Base-by-base conservation (phyloP, 2,113 vertebrate genomes). In the Callipepla californica region DNA sequence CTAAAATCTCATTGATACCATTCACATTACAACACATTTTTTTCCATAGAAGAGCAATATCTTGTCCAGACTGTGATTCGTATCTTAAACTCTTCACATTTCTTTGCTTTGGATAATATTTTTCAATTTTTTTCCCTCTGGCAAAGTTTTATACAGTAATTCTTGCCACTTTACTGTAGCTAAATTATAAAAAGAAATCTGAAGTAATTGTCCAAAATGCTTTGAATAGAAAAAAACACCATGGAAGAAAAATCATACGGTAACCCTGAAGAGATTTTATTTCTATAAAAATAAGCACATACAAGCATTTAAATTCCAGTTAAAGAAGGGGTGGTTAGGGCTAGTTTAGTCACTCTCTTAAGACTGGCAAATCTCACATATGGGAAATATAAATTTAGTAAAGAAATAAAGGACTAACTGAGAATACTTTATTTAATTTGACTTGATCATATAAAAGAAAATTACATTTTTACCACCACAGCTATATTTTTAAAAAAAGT, bases 381-480 rank as follows among this genome's bases (percentile, higher is more conserved):
- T 68, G 79, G 72, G 78, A 95, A 63, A 67, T 80, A 78, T 96
- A 83, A 91, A 94, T 83, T 47, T 83, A 22, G 17, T 61, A 73
- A 58, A 91, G 69, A 92, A 82, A 83, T 80, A 3, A 69, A 91
- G 57, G 61, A 44, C 62, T 65, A 84, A 86, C 42, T 91, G 58
- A 87, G 32, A 76, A n/a, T 47, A 87, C 81, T 92, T 92, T 58
- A 7, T 93, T 93, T 93, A 75, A 84, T 90, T 93, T 90, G 22
- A 89, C 40, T 53, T 77, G 51, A 91, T 34, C n/a, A 20, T 63
- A 74, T 63, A 91, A 89, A 91, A 17, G 2, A 68, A 32, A 88
- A 65, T 20, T 85, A 50, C 15, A 10, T 85, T 78, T 84, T 84
- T 22, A 25, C 9, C 20, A 80, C 23, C 36, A 75, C 57, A 34